phyloP scores from a whole-genome alignment of 1,140 invertebrate species.

The Drosophila dunni region DNA sequence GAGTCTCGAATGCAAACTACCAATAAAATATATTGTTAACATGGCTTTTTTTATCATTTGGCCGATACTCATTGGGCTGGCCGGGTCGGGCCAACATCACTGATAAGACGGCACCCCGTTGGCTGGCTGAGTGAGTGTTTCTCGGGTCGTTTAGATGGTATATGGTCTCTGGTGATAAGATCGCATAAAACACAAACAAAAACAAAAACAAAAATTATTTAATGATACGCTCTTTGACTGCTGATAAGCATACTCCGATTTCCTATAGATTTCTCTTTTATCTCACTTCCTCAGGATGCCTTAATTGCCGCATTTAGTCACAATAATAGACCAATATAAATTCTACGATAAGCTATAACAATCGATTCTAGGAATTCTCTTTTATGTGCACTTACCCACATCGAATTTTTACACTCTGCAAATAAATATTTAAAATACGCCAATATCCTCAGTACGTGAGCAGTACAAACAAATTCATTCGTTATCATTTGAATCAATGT shows the following conservation, averaged over 20 bases:
- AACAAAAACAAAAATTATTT: background rate
- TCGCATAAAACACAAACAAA: slow-evolving; percentile 7
- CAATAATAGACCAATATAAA: slow-evolving; percentile 1
- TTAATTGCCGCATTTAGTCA: background rate
- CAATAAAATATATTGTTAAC: slow-evolving; percentile 83
- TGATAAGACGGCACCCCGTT: slow-evolving; percentile 58
- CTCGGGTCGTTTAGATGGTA: background rate
- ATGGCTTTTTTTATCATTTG: slow-evolving; percentile 73
- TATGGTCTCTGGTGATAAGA: slow-evolving; percentile 30
- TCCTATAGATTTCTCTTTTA: background rate
- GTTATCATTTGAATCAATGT: slow-evolving; percentile 60
- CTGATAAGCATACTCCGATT: slow-evolving; percentile 38
- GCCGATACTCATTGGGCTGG: slow-evolving; percentile 37
- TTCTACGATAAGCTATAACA: background rate
- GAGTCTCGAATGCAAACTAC: slow-evolving; percentile 71
- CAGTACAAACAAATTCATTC: slow-evolving; percentile 24
- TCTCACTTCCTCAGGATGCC: slow-evolving; percentile 66
- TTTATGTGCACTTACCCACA: too few species aligned
- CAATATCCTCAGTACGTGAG: background rate
- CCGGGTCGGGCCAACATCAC: slow-evolving; percentile 38
- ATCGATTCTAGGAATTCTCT: slow-evolving; percentile 7
- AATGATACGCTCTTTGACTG: slow-evolving; percentile 12
- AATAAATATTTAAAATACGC: background rate
- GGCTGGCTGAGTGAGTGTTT: slow-evolving; percentile 14
- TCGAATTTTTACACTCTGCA: background rate